Evolutionary conservation across 2,113 vertebrate species (phyloP).

Genomic region (Paratilapia polleni): DNA sequence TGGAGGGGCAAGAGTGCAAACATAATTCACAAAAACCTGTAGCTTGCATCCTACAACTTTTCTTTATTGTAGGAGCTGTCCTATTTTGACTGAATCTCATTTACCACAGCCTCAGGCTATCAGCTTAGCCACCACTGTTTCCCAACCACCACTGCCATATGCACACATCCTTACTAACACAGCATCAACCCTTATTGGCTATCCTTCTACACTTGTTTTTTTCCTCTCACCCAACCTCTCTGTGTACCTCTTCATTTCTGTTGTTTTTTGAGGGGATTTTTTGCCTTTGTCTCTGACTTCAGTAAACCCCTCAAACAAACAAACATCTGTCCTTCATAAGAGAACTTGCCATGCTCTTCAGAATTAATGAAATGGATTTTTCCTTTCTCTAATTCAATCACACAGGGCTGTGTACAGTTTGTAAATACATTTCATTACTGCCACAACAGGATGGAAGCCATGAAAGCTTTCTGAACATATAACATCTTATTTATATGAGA

Average conservation of each 20-base stretch:
- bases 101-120: constrained; percentile 54
- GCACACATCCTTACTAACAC: background rate
- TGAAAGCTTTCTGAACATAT: constrained; percentile 25
- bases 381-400: constrained; percentile 27
- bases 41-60: constrained; percentile 25
- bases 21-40: background rate
- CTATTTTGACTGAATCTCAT: constrained; percentile 60
- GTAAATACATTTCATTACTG: constrained; percentile 43
- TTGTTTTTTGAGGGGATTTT: background rate
- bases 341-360: constrained; percentile 13
- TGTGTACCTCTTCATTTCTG: constrained; percentile 6
- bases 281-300: background rate
- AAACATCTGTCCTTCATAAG: constrained; percentile 18
- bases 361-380: constrained; percentile 43
- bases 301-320: background rate
- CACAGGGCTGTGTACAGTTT: constrained; percentile 23
- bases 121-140: background rate
- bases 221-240: background rate
- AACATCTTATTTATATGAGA: background rate
- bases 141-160: background rate
- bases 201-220: constrained; percentile 1
- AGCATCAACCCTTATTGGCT: constrained; percentile 25
- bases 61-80: constrained; percentile 37
- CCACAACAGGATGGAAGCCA: constrained; percentile 21
- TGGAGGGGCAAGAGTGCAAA: background rate